Conservation (phyloP, 2,888 invertebrate species). For the Cheilosia scutellata region DNA sequence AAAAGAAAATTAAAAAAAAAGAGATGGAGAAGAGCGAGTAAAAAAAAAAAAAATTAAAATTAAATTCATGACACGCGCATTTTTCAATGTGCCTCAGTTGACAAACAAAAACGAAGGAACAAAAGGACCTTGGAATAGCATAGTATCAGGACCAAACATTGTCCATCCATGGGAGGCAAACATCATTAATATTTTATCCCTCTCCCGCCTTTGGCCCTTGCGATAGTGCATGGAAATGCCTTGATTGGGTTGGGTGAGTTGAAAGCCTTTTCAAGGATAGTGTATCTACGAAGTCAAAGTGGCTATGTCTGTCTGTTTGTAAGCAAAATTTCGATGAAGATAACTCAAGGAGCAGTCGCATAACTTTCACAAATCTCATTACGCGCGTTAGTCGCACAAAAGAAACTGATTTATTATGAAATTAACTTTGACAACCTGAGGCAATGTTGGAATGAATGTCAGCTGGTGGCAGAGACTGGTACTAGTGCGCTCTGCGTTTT, state of each 20-base stretch:
- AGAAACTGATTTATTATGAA: slow-evolving; percentile 67
- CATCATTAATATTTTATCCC: slow-evolving; percentile 68
- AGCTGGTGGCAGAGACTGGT: neutral
- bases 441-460: slow-evolving; percentile 41
- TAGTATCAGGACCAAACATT: slow-evolving; percentile 11
- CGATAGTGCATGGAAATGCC: neutral
- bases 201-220: slow-evolving; percentile 10
- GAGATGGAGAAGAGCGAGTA: slow-evolving; percentile 4
- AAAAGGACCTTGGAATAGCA: slow-evolving; percentile 42
- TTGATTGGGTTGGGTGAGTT: neutral
- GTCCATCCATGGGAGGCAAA: slow-evolving; percentile 55
- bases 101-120: slow-evolving; percentile 50
- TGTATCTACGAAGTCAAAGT: neutral
- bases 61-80: slow-evolving; percentile 69
- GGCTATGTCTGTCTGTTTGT: neutral
- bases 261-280: slow-evolving; percentile 14
- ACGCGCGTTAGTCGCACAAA: slow-evolving; percentile 42
- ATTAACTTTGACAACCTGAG: slow-evolving; percentile 60
- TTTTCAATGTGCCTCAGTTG: slow-evolving; percentile 68
- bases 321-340: slow-evolving; percentile 49
- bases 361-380: slow-evolving; percentile 70
- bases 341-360: slow-evolving; percentile 38
- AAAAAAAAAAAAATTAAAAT: slow-evolving; percentile 29
- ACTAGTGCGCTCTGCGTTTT: neutral
- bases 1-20: neutral